Evolutionary conservation across 2,888 invertebrate genomes (phyloP).

Genomic region (Seira musarum): DNA sequence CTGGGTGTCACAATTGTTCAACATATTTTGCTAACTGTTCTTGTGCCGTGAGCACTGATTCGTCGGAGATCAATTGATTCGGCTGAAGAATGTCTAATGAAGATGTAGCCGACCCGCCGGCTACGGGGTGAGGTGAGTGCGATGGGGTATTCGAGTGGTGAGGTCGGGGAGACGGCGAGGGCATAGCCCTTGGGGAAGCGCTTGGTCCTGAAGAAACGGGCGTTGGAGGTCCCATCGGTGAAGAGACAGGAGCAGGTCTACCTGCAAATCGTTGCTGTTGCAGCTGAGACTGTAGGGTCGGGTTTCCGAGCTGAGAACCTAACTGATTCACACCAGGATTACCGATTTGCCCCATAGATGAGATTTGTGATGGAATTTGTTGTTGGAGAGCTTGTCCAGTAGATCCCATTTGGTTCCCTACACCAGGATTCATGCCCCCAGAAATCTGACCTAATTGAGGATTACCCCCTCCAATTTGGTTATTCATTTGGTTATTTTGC

Average conservation of each 20-base stretch:
- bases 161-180: slow-evolving; percentile 68
- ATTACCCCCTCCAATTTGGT: slow-evolving; percentile 70
- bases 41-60: slow-evolving; percentile 88
- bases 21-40: slow-evolving; percentile 97
- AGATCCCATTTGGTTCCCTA: slow-evolving; percentile 67
- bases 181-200: slow-evolving; percentile 69
- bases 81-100: slow-evolving; percentile 71
- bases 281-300: slow-evolving; percentile 67
- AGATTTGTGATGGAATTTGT: slow-evolving; percentile 68
- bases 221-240: slow-evolving; percentile 70
- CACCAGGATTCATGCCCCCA: slow-evolving; percentile 65
- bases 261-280: slow-evolving; percentile 68
- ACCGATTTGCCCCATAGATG: slow-evolving; percentile 69
- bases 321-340: slow-evolving; percentile 66
- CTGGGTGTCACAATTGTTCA: slow-evolving; percentile 83
- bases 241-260: slow-evolving; percentile 67
- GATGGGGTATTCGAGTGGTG: slow-evolving; percentile 68
- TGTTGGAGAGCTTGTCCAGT: slow-evolving; percentile 61
- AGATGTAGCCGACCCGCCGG: slow-evolving; percentile 69
- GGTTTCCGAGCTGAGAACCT: slow-evolving; percentile 65
- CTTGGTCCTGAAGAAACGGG: slow-evolving; percentile 69
- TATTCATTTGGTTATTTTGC: slow-evolving; percentile 71
- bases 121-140: slow-evolving; percentile 69
- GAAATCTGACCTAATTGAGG: slow-evolving; percentile 64
- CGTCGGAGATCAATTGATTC: slow-evolving; percentile 78